phyloP scores from a whole-genome alignment of 2,113 vertebrate species.

The Notiomystis cincta region DNA sequence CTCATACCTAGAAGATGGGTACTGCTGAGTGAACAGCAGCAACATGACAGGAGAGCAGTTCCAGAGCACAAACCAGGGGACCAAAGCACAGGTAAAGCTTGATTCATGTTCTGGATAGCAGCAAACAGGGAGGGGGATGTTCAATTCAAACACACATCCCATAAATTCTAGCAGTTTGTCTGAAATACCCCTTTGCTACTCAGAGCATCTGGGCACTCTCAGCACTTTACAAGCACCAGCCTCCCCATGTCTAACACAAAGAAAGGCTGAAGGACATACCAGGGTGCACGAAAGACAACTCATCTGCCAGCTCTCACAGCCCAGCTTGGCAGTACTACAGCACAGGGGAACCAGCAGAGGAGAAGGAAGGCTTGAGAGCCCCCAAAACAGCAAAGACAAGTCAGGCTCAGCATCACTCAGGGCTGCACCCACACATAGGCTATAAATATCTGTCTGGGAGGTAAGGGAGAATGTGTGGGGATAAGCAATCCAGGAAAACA shows the following conservation, averaged over 20 bases:
- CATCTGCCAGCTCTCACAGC: background rate
- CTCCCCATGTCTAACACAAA: background rate
- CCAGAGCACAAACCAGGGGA: background rate
- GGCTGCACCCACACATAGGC: background rate
- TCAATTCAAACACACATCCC: background rate
- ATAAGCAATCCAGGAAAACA: background rate
- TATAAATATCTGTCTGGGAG: constrained; percentile 22
- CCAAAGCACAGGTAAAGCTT: background rate
- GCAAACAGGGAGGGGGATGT: background rate
- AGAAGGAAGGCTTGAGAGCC: background rate
- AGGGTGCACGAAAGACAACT: background rate
- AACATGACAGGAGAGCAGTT: background rate
- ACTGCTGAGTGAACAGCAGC: background rate
- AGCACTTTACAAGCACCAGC: background rate
- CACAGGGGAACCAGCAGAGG: background rate
- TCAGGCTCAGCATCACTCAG: background rate
- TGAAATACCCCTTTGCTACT: background rate
- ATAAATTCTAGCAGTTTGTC: background rate
- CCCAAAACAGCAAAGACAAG: background rate
- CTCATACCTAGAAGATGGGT: background rate
- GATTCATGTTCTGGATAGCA: background rate
- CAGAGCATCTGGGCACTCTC: background rate
- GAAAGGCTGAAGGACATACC: background rate
- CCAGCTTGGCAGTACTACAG: background rate
- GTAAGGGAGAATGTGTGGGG: background rate